Evolutionary conservation across 2,888 invertebrate genomes (phyloP).

Genomic region (Phyllotreta striolata): DNA sequence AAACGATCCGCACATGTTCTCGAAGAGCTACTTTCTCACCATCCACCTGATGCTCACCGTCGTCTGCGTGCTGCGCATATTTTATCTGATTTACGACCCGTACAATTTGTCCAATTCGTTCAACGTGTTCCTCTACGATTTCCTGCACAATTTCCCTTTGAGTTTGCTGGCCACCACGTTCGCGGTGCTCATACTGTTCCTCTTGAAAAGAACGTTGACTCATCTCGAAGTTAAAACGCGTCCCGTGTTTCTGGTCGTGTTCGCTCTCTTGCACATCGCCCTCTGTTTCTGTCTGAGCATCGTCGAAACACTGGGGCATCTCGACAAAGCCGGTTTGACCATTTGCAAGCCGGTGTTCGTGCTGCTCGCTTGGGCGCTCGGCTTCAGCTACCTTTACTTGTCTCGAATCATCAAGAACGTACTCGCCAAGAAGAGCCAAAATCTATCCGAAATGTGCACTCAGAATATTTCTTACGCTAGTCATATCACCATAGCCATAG

Average conservation of each 20-base stretch:
- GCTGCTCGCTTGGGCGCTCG: slow-evolving; percentile 82
- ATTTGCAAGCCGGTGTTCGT: slow-evolving; percentile 88
- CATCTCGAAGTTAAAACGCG: slow-evolving; percentile 74
- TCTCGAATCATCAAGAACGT: slow-evolving; percentile 80
- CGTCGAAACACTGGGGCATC: slow-evolving; percentile 66
- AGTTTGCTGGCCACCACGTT: slow-evolving; percentile 91
- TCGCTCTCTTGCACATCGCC: slow-evolving; percentile 80
- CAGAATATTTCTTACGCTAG: slow-evolving; percentile 87
- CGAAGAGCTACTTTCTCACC: slow-evolving; percentile 87
- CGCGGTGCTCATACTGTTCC: slow-evolving; percentile 84
- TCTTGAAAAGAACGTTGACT: slow-evolving; percentile 78
- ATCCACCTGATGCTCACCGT: slow-evolving; percentile 83
- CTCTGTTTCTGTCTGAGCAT: slow-evolving; percentile 86
- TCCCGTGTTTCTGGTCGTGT: slow-evolving; percentile 79
- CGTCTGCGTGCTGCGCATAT: slow-evolving; percentile 82
- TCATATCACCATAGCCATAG: slow-evolving; percentile 87
- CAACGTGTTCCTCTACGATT: slow-evolving; percentile 79
- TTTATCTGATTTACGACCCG: slow-evolving; percentile 90
- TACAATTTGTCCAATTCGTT: slow-evolving; percentile 87
- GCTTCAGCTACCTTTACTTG: slow-evolving; percentile 84
- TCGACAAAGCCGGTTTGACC: slow-evolving; percentile 64
- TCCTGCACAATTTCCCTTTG: slow-evolving; percentile 84
- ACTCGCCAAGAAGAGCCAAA: slow-evolving; percentile 78
- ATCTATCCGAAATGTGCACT: slow-evolving; percentile 77
- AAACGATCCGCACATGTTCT: slow-evolving; percentile 85